Evolutionary conservation across 2,797 vertebrate species (phyloP).

Genomic region (Falco cherrug): DNA sequence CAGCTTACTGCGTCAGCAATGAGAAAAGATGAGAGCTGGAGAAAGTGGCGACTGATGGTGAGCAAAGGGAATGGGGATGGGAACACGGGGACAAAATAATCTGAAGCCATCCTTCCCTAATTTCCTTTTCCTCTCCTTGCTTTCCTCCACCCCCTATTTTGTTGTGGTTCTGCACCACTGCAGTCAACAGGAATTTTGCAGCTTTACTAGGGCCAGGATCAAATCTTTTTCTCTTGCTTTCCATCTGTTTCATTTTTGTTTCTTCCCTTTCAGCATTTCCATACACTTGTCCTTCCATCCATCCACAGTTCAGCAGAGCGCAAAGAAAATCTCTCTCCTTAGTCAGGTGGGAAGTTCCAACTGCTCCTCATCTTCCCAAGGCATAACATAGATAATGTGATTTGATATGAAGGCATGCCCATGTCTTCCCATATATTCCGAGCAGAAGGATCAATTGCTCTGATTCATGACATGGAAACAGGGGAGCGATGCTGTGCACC

Average conservation of each 20-base stretch:
- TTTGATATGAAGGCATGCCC: neutral
- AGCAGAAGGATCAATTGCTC: neutral
- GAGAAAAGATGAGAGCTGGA: neutral
- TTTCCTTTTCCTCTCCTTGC: neutral
- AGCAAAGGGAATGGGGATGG: neutral
- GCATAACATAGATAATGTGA: neutral
- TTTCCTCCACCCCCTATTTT: neutral
- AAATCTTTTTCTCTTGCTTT: neutral
- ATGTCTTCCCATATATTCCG: neutral
- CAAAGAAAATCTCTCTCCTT: neutral
- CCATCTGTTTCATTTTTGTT: neutral
- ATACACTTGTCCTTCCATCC: neutral
- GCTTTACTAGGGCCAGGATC: neutral
- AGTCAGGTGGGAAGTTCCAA: neutral
- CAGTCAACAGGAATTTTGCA: neutral
- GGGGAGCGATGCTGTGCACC: neutral
- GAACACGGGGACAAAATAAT: neutral
- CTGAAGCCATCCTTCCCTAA: neutral
- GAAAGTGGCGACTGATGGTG: neutral
- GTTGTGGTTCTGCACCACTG: neutral
- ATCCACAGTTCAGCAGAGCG: neutral
- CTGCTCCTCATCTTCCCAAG: neutral
- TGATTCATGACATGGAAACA: neutral
- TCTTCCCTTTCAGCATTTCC: neutral
- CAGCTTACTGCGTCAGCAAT: neutral